Conservation (phyloP, 2,888 invertebrate species). For the Drosophila leonis region DNA sequence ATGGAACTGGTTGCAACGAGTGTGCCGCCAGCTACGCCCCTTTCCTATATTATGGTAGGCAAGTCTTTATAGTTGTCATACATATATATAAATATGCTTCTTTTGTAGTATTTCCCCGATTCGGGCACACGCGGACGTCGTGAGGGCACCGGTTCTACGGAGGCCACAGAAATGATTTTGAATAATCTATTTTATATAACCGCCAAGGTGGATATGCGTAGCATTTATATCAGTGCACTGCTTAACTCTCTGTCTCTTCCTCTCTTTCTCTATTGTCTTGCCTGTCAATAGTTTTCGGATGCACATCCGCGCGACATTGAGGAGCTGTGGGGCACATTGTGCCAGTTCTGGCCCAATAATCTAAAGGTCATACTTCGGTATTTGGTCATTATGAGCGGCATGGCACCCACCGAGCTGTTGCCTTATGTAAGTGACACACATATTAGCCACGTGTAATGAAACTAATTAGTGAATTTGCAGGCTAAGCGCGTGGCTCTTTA, state of each 20-base stretch:
- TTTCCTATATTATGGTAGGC: slow-evolving; percentile 92
- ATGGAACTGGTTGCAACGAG: slow-evolving; percentile 99
- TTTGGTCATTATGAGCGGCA: slow-evolving; percentile 97
- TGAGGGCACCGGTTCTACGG: slow-evolving; percentile 98
- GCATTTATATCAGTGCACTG: slow-evolving; percentile 13
- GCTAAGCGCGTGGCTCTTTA: slow-evolving; percentile 98
- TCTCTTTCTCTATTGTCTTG: background rate
- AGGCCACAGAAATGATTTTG: slow-evolving; percentile 99
- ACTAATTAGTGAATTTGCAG: slow-evolving; percentile 85
- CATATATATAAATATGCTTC: background rate
- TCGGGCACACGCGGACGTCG: slow-evolving; percentile 90
- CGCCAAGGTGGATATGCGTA: slow-evolving; percentile 90
- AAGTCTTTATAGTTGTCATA: background rate
- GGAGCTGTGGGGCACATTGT: slow-evolving; percentile 97
- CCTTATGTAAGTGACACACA: slow-evolving; percentile 91
- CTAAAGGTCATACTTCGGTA: slow-evolving; percentile 98
- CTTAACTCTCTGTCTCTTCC: slow-evolving; percentile 1
- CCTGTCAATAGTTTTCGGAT: slow-evolving; percentile 92
- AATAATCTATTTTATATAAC: slow-evolving; percentile 99
- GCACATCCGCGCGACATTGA: slow-evolving; percentile 98
- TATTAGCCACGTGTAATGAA: background rate
- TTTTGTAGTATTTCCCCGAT: slow-evolving; percentile 87
- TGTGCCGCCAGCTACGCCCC: slow-evolving; percentile 94
- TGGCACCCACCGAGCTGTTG: slow-evolving; percentile 97
- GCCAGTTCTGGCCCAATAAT: slow-evolving; percentile 98